A percentile compares a stretch with the other conserved stretches of the same genome.
Evolutionary conservation across 1,140 invertebrate species (phyloP).

Genomic region (Procambarus clarkii): DNA sequence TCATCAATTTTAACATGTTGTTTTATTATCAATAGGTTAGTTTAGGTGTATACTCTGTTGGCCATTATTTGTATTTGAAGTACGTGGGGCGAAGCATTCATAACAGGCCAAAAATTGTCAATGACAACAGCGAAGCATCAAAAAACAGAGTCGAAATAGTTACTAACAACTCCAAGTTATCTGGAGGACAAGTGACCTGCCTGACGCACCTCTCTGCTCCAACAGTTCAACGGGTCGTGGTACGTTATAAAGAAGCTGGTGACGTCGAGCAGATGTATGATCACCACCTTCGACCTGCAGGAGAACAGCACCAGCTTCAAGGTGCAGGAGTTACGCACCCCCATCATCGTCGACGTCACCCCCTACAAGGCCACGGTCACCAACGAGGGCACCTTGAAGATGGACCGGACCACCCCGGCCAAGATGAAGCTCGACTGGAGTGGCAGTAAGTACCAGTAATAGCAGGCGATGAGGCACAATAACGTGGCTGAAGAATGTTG

Average conservation of each 20-base stretch:
- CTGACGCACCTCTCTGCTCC: too few relatives aligned
- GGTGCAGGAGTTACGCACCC: conserved; percentile 11
- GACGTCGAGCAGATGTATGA: conserved; percentile 1
- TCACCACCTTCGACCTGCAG: background rate
- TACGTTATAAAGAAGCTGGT: conserved; percentile 19
- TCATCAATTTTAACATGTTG: too few relatives aligned
- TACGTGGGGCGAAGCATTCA: background rate
- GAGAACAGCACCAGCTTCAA: background rate
- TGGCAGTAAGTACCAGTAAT: background rate
- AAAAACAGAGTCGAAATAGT: too few relatives aligned
- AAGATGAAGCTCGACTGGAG: background rate
- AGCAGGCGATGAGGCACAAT: too few relatives aligned
- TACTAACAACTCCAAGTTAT: too few relatives aligned
- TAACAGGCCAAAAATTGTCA: background rate
- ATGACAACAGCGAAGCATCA: background rate
- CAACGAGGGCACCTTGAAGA: background rate
- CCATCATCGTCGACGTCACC: background rate
- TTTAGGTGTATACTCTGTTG: background rate
- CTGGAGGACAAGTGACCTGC: background rate
- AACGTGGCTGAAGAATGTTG: too few relatives aligned
- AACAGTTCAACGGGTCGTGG: conserved; percentile 35
- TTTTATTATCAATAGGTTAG: too few relatives aligned
- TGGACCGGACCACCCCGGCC: background rate
- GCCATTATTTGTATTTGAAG: background rate
- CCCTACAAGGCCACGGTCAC: background rate